These are phyloP conservation scores for Allolobophora icterica DNA, from an alignment of 2,888 invertebrate genomes.

Conservation along the genomic window DNA sequence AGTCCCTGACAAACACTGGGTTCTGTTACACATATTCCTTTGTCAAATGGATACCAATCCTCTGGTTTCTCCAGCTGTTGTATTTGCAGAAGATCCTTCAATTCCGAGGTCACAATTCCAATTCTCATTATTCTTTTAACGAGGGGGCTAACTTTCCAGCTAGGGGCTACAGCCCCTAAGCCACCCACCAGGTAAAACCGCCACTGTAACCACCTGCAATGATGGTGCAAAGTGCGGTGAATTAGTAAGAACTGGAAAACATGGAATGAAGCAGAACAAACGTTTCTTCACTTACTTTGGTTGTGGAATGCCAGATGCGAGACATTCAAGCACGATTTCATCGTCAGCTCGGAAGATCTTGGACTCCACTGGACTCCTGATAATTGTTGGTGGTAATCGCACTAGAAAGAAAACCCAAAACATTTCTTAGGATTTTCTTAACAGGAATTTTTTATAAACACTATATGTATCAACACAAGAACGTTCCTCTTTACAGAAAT, in stretches of 20 bases:
- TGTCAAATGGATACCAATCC: neutral
- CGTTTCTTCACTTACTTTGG: constrained; percentile 26
- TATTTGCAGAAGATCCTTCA: neutral
- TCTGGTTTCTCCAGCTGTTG: neutral
- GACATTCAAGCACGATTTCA: constrained; percentile 22
- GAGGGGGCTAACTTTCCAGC: too few species aligned
- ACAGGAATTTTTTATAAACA: too few species aligned
- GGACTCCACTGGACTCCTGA: constrained; percentile 17
- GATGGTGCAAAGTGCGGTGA: neutral
- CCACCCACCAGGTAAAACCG: too few species aligned
- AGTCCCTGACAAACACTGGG: neutral
- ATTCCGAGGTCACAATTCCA: neutral
- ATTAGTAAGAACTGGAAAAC: neutral
- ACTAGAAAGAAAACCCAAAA: constrained; percentile 19
- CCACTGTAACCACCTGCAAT: too few species aligned
- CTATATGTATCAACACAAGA: neutral
- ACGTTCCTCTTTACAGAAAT: neutral
- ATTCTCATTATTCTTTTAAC: neutral
- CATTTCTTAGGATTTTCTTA: neutral
- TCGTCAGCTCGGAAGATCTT: neutral
- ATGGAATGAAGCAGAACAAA: neutral
- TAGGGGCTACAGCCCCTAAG: too few species aligned
- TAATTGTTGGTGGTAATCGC: constrained; percentile 35
- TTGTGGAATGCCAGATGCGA: constrained; percentile 4
- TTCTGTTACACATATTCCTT: neutral